Base-by-base conservation (phyloP, 2,888 invertebrate species). In the Panorpa germanica region DNA sequence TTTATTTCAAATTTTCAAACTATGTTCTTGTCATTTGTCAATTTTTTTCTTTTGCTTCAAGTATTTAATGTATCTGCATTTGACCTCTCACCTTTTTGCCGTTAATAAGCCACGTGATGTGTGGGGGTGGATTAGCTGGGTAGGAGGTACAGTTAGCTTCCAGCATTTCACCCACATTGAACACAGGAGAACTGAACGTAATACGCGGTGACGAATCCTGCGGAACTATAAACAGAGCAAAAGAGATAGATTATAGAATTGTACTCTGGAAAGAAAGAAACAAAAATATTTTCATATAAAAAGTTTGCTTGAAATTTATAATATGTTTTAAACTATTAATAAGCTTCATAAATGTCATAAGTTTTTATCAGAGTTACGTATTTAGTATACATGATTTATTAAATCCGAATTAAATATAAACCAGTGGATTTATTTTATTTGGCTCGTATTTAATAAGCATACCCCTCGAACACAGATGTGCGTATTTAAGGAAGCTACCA, bases 51-150 rank as follows among this genome's bases (percentile, higher is more conserved):
- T n/a, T n/a, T n/a, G n/a, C n/a, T n/a, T n/a, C n/a, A n/a, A n/a
- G n/a, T n/a, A n/a, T n/a, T n/a, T n/a, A n/a, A n/a, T n/a, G n/a
- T n/a, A n/a, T n/a, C n/a, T n/a, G n/a, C n/a, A n/a, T n/a, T n/a
- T n/a, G n/a, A n/a, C n/a, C n/a, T n/a, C 38, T 50, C 47, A 73
- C 74, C 63, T 69, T 66, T 52, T 67, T 61, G 40, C 67, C 68
- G 51, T 75, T 75, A 47, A 75, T 69, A 42, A 72, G 57, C 75
- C 75, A 75, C 35, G 70, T 70, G 44, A 75, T 61, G 45, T 70
- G 65, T 20, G 75, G 71, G 32, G 71, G 66, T 5, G 75, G 75
- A 40, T 63, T 58, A 15, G 74, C 68, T 12, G 66, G 63, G 26
- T 70, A 63, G 28, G 73, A 73, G 31, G 72, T 70, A 47, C 75